Evolutionary conservation across 2,113 vertebrate species (phyloP), one percentile per base, ranked within the genome.

Genomic region (Coptodon bakossiorum): DNA sequence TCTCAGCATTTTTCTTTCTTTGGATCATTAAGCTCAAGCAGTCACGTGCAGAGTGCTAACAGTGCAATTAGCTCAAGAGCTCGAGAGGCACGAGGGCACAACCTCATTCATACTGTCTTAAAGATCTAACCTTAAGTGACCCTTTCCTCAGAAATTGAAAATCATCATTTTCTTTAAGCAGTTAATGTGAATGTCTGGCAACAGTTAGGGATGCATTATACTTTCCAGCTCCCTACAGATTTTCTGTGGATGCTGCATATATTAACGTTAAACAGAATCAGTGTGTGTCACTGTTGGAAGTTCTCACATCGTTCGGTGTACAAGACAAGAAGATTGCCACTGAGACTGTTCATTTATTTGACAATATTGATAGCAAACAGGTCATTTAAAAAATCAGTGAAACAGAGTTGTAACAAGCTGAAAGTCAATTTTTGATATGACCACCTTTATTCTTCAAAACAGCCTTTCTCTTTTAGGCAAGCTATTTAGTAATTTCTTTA

Each of bases 261-360:
- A 50, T 50, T 31, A 76, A 76, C 3, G 1, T 50, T 48, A 48
- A 50, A 78, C 3, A 50, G 16, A 76, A 50, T 12, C 43, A 19
- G 43, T 19, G 6, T 76, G 6, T 31, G 16, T 29, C 16, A 17
- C 24, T 29, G 9, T 7, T 31, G 45, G 45, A 50, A 50, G 27
- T 78, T 29, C 40, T 50, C 43, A 31, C 43, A 50, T 50, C 6
- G 0, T 78, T 78, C 6, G 0, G 9, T 31, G 24, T 29, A 78
- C 43, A 29, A 78, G 43, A 31, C 6, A 31, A 45, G 24, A 1
- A 31, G 71, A 0, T 19, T 29, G 0, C 16, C 14, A 0, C 31
- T 19, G 1, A 43, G 38, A 27, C 66, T 16, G 22, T 73, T 71
- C 19, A 71, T 43, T 17, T 73, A 73, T 71, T 43, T 73, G 22